These are phyloP conservation scores for Agelastica alni DNA, from an alignment of 2,888 invertebrate genomes.

Conservation along the genomic window DNA sequence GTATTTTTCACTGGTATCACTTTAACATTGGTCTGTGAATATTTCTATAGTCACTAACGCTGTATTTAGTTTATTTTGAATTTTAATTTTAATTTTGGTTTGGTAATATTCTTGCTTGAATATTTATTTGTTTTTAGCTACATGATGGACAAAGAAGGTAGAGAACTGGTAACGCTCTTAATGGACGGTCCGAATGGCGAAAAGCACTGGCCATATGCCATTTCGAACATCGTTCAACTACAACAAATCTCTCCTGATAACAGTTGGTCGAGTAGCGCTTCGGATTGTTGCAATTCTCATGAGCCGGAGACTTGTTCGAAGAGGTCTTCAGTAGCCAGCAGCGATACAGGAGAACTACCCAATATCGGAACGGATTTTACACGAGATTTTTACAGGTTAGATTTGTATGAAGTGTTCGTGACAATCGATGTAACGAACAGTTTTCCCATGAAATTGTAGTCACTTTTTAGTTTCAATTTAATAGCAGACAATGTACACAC, in stretches of 20 bases:
- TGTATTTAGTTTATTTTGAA: too few species aligned
- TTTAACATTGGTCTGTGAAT: too few species aligned
- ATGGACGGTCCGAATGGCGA: conserved; percentile 60
- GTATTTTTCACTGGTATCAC: too few species aligned
- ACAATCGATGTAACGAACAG: too few species aligned
- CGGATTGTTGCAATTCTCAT: conserved; percentile 56
- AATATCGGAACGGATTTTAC: conserved; percentile 76
- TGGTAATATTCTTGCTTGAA: too few species aligned
- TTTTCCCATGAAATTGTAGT: too few species aligned
- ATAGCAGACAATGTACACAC: too few species aligned
- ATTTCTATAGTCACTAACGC: too few species aligned
- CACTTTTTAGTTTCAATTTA: too few species aligned
- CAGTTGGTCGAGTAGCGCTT: conserved; percentile 61
- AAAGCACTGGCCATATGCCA: conserved; percentile 69
- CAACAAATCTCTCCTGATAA: conserved; percentile 61
- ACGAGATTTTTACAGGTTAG: conserved; percentile 73
- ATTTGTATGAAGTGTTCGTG: too few species aligned
- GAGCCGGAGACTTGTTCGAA: conserved; percentile 67
- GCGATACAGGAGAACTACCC: conserved; percentile 67
- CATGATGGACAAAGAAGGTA: conserved; percentile 66
- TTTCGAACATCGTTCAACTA: conserved; percentile 44
- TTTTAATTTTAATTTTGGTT: background rate
- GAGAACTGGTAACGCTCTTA: conserved; percentile 63
- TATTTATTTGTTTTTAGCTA: too few species aligned
- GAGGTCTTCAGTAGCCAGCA: conserved; percentile 70